A percentile compares a stretch with the other conserved stretches of the same genome.
These are phyloP conservation scores for Nebria salina DNA, from an alignment of 2,888 invertebrate species.

Conservation along the genomic window DNA sequence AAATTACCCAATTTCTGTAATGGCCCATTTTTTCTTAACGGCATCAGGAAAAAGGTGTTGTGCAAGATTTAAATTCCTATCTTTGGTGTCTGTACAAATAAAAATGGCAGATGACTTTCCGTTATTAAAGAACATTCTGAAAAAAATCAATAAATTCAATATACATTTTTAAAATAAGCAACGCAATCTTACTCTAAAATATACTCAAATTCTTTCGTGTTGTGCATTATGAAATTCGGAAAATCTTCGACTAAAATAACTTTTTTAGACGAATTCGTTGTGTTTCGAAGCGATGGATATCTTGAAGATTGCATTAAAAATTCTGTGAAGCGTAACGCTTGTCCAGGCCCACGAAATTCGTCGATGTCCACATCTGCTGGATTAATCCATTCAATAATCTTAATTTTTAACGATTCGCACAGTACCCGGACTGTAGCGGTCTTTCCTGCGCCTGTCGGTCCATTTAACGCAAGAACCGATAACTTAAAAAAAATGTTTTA, in stretches of 20 bases:
- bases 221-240: slow-evolving; percentile 78
- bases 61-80: slow-evolving; percentile 68
- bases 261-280: slow-evolving; percentile 65
- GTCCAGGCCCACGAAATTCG: slow-evolving; percentile 66
- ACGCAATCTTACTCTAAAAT: slow-evolving; percentile 72
- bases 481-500: slow-evolving; percentile 50
- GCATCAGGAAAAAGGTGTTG: slow-evolving; percentile 73
- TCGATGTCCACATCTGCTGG: slow-evolving; percentile 76
- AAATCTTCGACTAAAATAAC: slow-evolving; percentile 82
- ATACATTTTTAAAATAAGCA: slow-evolving; percentile 19
- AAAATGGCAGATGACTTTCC: slow-evolving; percentile 77
- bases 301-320: slow-evolving; percentile 82
- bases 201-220: slow-evolving; percentile 72
- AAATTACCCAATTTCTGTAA: slow-evolving; percentile 74
- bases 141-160: slow-evolving; percentile 19
- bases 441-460: slow-evolving; percentile 88
- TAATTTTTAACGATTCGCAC: slow-evolving; percentile 69
- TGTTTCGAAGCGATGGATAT: slow-evolving; percentile 70
- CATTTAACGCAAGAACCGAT: slow-evolving; percentile 75
- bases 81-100: slow-evolving; percentile 76
- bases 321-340: slow-evolving; percentile 76
- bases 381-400: slow-evolving; percentile 83
- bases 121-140: slow-evolving; percentile 65
- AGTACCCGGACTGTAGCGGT: slow-evolving; percentile 76
- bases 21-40: slow-evolving; percentile 70